A percentile compares a stretch with the other conserved stretches of the same genome.
Evolutionary conservation across 1,140 invertebrate genomes (phyloP).

Genomic region (Ips typographus): DNA sequence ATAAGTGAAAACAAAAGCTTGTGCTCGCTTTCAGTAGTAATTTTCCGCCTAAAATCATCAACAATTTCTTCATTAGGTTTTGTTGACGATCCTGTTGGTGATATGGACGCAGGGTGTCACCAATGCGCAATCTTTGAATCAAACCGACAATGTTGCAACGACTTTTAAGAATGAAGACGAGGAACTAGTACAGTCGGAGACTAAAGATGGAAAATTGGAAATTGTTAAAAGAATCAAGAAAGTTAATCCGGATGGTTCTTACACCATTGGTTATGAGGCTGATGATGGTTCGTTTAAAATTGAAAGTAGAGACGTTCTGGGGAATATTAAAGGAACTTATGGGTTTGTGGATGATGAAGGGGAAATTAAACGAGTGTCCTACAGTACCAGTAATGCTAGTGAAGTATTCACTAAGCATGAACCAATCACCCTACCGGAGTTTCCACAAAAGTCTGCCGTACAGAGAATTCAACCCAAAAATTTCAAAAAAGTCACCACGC

Average conservation of each 20-base stretch:
- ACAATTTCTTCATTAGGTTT: no score
- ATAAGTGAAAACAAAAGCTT: no score
- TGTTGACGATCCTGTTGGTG: no score
- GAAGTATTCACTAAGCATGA: constrained; percentile 57
- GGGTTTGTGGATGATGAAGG: constrained; percentile 80
- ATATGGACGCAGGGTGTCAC: no score
- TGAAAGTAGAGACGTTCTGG: constrained; percentile 76
- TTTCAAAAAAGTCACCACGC: constrained; percentile 50
- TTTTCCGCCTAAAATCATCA: no score
- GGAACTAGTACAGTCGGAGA: constrained; percentile 59
- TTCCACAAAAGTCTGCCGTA: constrained; percentile 29
- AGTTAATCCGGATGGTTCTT: constrained; percentile 80
- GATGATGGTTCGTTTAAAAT: constrained; percentile 83
- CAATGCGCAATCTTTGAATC: not conserved
- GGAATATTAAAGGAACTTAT: constrained; percentile 84
- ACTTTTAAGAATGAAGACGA: constrained; percentile 35
- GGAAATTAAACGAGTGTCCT: constrained; percentile 81
- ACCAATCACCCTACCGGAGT: constrained; percentile 36
- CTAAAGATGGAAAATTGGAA: constrained; percentile 60
- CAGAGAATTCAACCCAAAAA: constrained; percentile 56
- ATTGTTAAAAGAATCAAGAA: constrained; percentile 76
- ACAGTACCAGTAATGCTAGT: constrained; percentile 63
- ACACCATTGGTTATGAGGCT: constrained; percentile 83
- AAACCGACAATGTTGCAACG: not conserved
- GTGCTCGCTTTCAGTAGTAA: no score